A percentile compares a stretch with the other conserved stretches of the same genome.
Conservation (phyloP, 2,888 invertebrate genomes). For the Tetrapedia diversipes region DNA sequence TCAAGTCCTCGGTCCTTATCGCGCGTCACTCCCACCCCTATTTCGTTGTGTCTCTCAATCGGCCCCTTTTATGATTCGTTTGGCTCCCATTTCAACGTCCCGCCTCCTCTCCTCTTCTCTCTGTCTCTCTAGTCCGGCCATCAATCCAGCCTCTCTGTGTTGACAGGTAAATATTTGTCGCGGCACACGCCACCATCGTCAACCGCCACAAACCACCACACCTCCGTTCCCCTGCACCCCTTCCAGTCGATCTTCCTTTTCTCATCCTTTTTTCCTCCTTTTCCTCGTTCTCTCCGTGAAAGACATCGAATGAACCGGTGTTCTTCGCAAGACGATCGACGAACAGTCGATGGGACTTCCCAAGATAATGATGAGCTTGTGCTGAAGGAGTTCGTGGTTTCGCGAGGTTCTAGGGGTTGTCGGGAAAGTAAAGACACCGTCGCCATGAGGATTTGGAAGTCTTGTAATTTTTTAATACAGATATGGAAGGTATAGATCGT, state of each 20-base stretch:
- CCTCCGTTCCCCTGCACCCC: constrained; percentile 30
- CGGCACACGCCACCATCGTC: constrained; percentile 78
- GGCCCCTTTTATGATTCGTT: constrained; percentile 69
- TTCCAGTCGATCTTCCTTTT: background rate
- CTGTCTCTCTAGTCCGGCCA: constrained; percentile 49
- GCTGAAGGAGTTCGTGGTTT: background rate
- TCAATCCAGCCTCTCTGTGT: constrained; percentile 76
- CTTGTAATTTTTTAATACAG: too few relatives aligned
- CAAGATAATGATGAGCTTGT: background rate
- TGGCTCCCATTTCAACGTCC: constrained; percentile 46
- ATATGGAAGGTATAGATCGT: too few relatives aligned
- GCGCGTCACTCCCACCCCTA: constrained; percentile 52
- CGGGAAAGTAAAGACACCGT: too few relatives aligned
- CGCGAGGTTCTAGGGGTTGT: too few relatives aligned
- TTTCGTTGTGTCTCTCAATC: constrained; percentile 67
- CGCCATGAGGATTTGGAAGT: too few relatives aligned
- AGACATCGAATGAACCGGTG: background rate
- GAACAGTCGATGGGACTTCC: background rate
- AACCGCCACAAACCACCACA: constrained; percentile 69
- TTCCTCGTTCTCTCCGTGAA: constrained; percentile 16
- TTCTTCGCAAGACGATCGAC: background rate
- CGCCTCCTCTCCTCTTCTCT: constrained; percentile 18
- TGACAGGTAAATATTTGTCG: constrained; percentile 82
- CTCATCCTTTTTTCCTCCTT: constrained; percentile 6
- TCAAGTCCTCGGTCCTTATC: constrained; percentile 63